phyloP scores from a whole-genome alignment of 1,140 invertebrate genomes.

The Agraylea sexmaculata region DNA sequence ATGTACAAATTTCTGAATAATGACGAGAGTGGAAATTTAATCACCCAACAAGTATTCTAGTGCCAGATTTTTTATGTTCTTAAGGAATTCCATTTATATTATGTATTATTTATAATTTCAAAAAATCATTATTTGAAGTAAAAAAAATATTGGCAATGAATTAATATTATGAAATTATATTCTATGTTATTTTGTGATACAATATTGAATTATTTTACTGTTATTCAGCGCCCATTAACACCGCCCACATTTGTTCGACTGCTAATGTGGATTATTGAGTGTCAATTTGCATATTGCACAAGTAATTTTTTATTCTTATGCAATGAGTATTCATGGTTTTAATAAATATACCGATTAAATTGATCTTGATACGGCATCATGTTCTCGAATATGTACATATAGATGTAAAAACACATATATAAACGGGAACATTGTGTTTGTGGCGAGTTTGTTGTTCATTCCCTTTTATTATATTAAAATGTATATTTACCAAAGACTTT shows the following conservation, averaged over 20 bases:
- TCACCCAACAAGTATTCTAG: background rate
- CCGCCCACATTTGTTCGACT: background rate
- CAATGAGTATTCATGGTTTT: background rate
- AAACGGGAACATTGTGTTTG: background rate
- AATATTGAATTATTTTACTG: background rate
- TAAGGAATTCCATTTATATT: background rate
- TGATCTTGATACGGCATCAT: background rate
- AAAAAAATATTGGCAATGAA: background rate
- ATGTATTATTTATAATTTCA: background rate
- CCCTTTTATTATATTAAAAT: no score
- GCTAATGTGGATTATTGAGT: background rate
- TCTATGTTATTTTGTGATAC: background rate
- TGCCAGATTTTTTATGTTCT: background rate
- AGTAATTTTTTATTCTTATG: background rate
- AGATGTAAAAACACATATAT: background rate
- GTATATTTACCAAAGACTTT: slow-evolving; percentile 7
- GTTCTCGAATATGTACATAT: background rate
- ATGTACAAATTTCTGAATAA: slow-evolving; percentile 12
- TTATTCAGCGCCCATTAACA: background rate
- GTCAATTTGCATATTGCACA: background rate
- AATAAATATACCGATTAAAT: background rate
- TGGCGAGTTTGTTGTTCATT: background rate
- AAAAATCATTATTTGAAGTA: background rate
- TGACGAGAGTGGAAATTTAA: slow-evolving; percentile 6
- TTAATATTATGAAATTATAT: slow-evolving; percentile 1